These are phyloP conservation scores for Ophraella communa DNA, from an alignment of 2,888 invertebrate species.

Conservation along the genomic window DNA sequence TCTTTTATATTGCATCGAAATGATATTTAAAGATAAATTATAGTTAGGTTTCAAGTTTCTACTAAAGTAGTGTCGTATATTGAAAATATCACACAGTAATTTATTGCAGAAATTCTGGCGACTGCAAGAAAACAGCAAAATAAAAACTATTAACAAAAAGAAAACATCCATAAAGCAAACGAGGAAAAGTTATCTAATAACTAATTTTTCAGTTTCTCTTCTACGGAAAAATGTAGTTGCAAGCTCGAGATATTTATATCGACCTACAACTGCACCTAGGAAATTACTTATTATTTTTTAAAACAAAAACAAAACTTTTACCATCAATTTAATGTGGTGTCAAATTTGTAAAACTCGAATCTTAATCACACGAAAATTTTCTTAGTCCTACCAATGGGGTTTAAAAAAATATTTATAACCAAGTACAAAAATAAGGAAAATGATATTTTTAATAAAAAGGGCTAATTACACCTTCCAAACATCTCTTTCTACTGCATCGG, in stretches of 20 bases:
- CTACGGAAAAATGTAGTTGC: too few relatives aligned
- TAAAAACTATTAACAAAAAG: conserved; percentile 50
- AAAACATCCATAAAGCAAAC: conserved; percentile 52
- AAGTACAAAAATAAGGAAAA: too few relatives aligned
- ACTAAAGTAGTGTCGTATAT: conserved; percentile 40
- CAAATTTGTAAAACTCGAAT: too few relatives aligned
- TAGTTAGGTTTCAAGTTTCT: not conserved
- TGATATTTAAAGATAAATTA: too few relatives aligned
- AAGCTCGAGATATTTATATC: not conserved
- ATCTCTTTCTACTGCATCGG: too few relatives aligned
- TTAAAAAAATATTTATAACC: too few relatives aligned
- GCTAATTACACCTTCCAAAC: too few relatives aligned
- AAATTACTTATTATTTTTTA: not conserved
- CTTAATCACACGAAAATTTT: too few relatives aligned
- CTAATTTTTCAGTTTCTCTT: conserved; percentile 50
- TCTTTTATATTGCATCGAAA: too few relatives aligned
- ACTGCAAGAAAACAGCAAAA: conserved; percentile 46
- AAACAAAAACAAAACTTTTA: not conserved
- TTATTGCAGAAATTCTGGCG: conserved; percentile 40
- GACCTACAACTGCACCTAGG: not conserved
- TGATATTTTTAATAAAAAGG: too few relatives aligned
- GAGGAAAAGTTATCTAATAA: conserved; percentile 54
- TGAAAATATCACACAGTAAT: conserved; percentile 43
- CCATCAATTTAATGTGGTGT: not conserved
- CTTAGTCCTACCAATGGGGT: too few relatives aligned